Evolutionary conservation across 2,888 invertebrate species (phyloP).

Genomic region (Calameuta pallipes): DNA sequence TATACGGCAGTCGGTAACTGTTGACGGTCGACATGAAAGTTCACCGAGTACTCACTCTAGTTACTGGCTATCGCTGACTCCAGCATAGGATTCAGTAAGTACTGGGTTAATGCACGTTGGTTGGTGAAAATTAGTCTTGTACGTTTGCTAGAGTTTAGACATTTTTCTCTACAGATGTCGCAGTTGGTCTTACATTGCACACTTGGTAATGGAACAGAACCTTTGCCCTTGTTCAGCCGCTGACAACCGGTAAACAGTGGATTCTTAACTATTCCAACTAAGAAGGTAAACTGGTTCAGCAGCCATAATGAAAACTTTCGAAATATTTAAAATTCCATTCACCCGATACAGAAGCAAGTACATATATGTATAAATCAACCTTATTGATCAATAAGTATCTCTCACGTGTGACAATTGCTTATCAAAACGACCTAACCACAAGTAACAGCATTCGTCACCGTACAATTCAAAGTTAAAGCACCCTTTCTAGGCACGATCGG

Average conservation of each 20-base stretch:
- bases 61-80: neutral
- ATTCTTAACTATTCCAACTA: neutral
- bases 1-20: neutral
- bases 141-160: neutral
- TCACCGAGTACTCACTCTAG: neutral
- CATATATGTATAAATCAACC: neutral
- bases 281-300: neutral
- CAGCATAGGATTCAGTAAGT: neutral
- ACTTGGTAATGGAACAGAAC: neutral
- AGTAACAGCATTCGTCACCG: neutral
- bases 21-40: neutral
- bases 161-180: neutral
- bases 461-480: neutral
- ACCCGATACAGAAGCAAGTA: neutral
- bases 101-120: neutral
- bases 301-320: neutral
- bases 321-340: neutral
- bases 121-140: neutral
- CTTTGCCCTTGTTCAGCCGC: neutral
- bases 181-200: neutral
- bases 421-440: neutral
- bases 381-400: neutral
- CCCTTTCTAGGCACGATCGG: neutral
- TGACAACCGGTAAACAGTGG: neutral
- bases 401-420: neutral